Evolutionary conservation across 1,140 invertebrate genomes (phyloP).

Genomic region (Agraylea sexmaculata): DNA sequence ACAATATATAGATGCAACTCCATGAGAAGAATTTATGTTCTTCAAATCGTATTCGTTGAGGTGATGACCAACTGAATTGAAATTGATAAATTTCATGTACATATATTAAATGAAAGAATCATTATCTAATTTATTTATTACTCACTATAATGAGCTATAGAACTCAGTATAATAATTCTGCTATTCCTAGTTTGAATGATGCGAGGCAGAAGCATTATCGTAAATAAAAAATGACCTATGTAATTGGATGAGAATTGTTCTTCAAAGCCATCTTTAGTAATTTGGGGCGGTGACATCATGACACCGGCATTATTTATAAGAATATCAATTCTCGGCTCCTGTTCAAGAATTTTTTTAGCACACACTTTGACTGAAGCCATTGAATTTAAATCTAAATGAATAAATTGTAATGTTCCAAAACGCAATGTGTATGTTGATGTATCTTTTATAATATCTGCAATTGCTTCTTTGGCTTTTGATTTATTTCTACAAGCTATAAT

Average conservation of each 20-base stretch:
- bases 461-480: not conserved
- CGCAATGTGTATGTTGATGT: too few species aligned
- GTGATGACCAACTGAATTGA: conserved; percentile 26
- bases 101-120: not conserved
- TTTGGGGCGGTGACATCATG: not conserved
- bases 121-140: not conserved
- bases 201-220: conserved; percentile 51
- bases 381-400: not conserved
- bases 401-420: too few species aligned
- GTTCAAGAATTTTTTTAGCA: not conserved
- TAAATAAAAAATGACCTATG: conserved; percentile 63
- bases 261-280: not conserved
- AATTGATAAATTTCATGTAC: not conserved
- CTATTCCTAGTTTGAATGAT: conserved; percentile 37
- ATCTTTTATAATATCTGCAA: not conserved
- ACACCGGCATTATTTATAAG: conserved; percentile 1
- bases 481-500: not conserved
- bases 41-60: conserved; percentile 56
- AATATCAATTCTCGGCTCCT: not conserved
- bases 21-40: conserved; percentile 41
- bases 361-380: not conserved
- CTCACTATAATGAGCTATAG: conserved; percentile 22
- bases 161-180: conserved; percentile 34
- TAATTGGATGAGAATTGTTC: conserved; percentile 44
- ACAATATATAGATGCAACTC: conserved; percentile 38